Base-by-base conservation (phyloP, 35 echinoderm and acorn worm genomes). In the Lytechinus variegatus region DNA sequence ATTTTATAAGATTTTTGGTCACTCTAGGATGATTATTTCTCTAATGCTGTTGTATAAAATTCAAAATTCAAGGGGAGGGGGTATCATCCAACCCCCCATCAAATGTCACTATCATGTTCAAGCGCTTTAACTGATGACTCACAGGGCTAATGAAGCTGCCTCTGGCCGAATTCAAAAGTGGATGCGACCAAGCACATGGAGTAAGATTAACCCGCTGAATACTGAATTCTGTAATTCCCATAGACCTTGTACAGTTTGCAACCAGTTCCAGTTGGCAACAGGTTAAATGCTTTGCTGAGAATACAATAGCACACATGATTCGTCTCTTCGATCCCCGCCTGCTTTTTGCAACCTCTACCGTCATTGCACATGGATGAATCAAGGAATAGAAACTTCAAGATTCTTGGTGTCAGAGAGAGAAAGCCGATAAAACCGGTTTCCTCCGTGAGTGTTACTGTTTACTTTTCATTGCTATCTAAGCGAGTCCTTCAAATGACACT, bases 401-500 rank as follows among this genome's bases (percentile, higher is more conserved):
- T 24, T 71, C 61, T 24, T 79, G 8, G 66, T 5, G 66, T 79
- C 19, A 79, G 6, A n/a, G 66, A n/a, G 66, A 79, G 66, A 16
- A 16, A 5, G 14, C 21, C 6, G 14, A 7, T 79, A n/a, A 58
- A 79, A 79, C 12, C 21, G n/a, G 19, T 16, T 79, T 79, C 66
- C 66, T 79, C 19, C 4, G 66, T 79, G 7, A n/a, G 0, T 7
- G 19, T 90, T 33, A 2, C 9, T 14, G 88, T 6, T 52, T 54
- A 2, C 4, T 90, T 28, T 9, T 51, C 87, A 9, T 27, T 28
- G 8, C 27, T 13, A n/a, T 21, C 10, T 7, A 28, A 52, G 28
- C 33, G 2, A 4, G 28, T 21, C 29, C 52, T 93, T 93, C 92
- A 93, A 53, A 93, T 93, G 92, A 93, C 53, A 54, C 92, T 93